Percentiles rank a stretch among this genome's conserved stretches.
These are phyloP conservation scores for Psettodes erumei DNA, from an alignment of 2,113 vertebrate genomes.

Conservation along the genomic window DNA sequence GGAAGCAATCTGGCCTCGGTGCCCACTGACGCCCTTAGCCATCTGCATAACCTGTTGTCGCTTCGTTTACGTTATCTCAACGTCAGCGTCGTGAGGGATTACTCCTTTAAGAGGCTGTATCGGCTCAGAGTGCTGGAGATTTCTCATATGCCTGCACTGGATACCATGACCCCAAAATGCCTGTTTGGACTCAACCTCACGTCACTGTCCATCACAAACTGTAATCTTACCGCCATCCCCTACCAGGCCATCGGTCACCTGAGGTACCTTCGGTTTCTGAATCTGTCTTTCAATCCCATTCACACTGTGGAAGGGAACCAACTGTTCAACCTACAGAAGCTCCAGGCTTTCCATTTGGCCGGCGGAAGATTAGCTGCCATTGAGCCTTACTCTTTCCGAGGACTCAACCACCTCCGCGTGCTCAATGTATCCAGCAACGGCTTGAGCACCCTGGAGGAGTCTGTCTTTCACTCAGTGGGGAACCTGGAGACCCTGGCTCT, in stretches of 20 bases:
- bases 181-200: slow-evolving; percentile 97
- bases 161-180: slow-evolving; percentile 94
- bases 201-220: slow-evolving; percentile 92
- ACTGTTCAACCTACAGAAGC: slow-evolving; percentile 91
- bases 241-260: slow-evolving; percentile 95
- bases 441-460: slow-evolving; percentile 94
- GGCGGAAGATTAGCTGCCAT: slow-evolving; percentile 90
- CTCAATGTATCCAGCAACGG: slow-evolving; percentile 95
- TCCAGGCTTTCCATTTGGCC: slow-evolving; percentile 95
- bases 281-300: slow-evolving; percentile 98
- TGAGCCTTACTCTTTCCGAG: slow-evolving; percentile 95
- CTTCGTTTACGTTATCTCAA: slow-evolving; percentile 93
- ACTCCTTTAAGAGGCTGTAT: slow-evolving; percentile 95
- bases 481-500: slow-evolving; percentile 96
- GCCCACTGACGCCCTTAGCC: slow-evolving; percentile 95
- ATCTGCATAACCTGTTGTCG: slow-evolving; percentile 92
- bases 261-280: slow-evolving; percentile 94
- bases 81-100: slow-evolving; percentile 92
- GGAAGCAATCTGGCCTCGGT: slow-evolving; percentile 95
- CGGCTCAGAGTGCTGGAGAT: slow-evolving; percentile 94
- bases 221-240: slow-evolving; percentile 92
- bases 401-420: slow-evolving; percentile 94
- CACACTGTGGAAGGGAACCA: slow-evolving; percentile 92
- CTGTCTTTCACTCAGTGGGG: slow-evolving; percentile 95
- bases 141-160: slow-evolving; percentile 93